phyloP scores from a whole-genome alignment of 2,888 invertebrate genomes.

The Sinopyrophorus schimmeli region DNA sequence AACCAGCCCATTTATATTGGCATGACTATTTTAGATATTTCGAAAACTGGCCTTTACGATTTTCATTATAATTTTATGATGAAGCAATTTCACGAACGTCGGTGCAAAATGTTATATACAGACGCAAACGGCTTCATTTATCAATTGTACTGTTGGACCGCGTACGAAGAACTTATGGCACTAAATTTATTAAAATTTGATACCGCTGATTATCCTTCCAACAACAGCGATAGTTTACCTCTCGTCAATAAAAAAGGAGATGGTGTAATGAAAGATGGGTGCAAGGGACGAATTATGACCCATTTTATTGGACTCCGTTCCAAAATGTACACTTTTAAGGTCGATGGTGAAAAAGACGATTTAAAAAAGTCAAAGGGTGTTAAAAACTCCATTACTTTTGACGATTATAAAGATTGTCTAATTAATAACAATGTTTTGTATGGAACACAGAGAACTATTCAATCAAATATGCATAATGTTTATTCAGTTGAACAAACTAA shows the following conservation, averaged over 20 bases:
- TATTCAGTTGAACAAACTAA: slow-evolving; percentile 30
- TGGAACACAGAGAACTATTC: slow-evolving; percentile 22
- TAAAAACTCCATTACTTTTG: slow-evolving; percentile 27
- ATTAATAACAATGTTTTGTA: slow-evolving; percentile 3
- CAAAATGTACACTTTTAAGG: slow-evolving; percentile 36
- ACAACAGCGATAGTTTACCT: slow-evolving; percentile 33
- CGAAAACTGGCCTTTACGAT: slow-evolving; percentile 34
- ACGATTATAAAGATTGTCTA: slow-evolving; percentile 29
- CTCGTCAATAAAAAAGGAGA: slow-evolving; percentile 41
- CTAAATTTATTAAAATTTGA: slow-evolving; percentile 33
- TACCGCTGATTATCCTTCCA: slow-evolving; percentile 33
- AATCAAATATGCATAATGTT: slow-evolving; percentile 28
- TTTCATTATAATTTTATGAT: slow-evolving; percentile 35
- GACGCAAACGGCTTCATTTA: slow-evolving; percentile 33
- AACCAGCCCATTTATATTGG: slow-evolving; percentile 37
- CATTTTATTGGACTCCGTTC: slow-evolving; percentile 43
- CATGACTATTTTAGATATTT: slow-evolving; percentile 35
- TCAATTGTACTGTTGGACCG: slow-evolving; percentile 14
- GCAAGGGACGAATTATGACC: slow-evolving; percentile 40
- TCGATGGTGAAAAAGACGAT: slow-evolving; percentile 34
- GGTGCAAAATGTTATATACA: slow-evolving; percentile 33
- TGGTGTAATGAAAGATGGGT: slow-evolving; percentile 47
- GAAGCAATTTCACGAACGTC: slow-evolving; percentile 20
- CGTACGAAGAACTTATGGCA: slow-evolving; percentile 27
- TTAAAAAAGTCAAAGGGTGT: slow-evolving; percentile 36